Evolutionary conservation across 2,888 invertebrate species (phyloP).

Genomic region (Hydraecia micacea): DNA sequence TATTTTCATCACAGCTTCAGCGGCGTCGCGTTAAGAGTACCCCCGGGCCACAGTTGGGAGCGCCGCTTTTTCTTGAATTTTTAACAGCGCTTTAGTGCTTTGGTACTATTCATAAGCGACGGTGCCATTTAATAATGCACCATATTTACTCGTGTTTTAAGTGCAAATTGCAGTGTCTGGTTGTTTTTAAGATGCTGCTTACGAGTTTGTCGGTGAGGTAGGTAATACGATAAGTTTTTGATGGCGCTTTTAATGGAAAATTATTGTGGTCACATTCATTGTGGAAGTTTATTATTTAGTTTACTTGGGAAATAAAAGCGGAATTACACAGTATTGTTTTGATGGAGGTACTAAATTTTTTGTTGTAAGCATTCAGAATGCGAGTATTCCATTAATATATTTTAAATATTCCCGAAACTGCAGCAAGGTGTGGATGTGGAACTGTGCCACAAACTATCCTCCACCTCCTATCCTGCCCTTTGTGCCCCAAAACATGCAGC

Average conservation of each 20-base stretch:
- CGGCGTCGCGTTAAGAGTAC: constrained; percentile 78
- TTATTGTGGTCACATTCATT: constrained; percentile 29
- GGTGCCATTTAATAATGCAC: constrained; percentile 54
- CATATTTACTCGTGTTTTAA: constrained; percentile 51
- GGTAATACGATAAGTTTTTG: constrained; percentile 53
- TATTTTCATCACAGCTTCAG: constrained; percentile 81
- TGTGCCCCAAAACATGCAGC: not conserved
- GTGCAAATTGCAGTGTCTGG: constrained; percentile 55
- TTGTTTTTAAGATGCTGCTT: constrained; percentile 38
- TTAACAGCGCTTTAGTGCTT: constrained; percentile 79
- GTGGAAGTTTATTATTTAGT: constrained; percentile 12
- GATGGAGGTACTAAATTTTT: not conserved
- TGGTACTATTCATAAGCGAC: constrained; percentile 71
- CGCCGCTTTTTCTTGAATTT: constrained; percentile 85
- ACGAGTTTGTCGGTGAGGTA: constrained; percentile 29
- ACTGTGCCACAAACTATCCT: not conserved
- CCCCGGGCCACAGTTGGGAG: constrained; percentile 79
- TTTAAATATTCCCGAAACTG: not conserved
- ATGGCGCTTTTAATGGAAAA: constrained; percentile 40
- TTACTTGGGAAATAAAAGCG: not conserved
- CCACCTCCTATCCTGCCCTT: not conserved
- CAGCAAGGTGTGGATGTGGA: not conserved
- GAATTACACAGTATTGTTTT: not conserved
- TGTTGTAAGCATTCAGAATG: not conserved
- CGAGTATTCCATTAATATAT: not conserved